Conservation (phyloP, 2,113 vertebrate genomes). For the Cyanoliseus patagonus region DNA sequence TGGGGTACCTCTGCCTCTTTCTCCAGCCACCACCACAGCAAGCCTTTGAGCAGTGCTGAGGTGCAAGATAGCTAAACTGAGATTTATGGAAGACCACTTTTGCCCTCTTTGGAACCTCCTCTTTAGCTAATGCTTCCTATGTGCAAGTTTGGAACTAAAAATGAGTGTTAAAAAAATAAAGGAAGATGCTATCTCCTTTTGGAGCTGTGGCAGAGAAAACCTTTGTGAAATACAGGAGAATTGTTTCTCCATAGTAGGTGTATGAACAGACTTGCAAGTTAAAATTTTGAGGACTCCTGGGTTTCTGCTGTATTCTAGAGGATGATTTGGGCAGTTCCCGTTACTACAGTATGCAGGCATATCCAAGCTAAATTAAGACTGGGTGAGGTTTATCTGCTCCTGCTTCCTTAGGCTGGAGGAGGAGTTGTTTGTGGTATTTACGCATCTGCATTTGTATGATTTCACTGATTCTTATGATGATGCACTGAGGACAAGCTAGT, state of each 20-base stretch:
- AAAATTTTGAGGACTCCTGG: neutral
- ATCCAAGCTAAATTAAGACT: constrained; percentile 7
- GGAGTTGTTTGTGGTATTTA: constrained; percentile 1
- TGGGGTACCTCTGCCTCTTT: neutral
- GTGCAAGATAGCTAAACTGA: neutral
- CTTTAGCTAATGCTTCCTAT: neutral
- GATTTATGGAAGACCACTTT: neutral
- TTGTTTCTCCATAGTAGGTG: neutral
- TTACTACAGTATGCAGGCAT: neutral
- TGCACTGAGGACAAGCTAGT: neutral
- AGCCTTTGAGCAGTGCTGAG: neutral
- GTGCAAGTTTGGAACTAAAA: neutral
- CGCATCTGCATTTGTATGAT: neutral
- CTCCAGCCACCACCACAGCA: neutral
- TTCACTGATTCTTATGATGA: neutral
- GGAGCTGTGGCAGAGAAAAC: neutral
- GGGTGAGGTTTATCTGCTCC: constrained; percentile 12
- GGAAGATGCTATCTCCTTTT: neutral
- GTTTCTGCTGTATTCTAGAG: neutral
- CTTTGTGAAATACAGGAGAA: neutral
- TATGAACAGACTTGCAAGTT: neutral
- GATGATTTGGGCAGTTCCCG: neutral
- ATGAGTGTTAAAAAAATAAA: neutral
- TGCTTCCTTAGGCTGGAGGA: constrained; percentile 20
- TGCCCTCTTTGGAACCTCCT: neutral